A percentile compares a stretch with the other conserved stretches of the same genome.
Evolutionary conservation across 1,140 invertebrate genomes (phyloP).

Genomic region (Papilio dardanus): DNA sequence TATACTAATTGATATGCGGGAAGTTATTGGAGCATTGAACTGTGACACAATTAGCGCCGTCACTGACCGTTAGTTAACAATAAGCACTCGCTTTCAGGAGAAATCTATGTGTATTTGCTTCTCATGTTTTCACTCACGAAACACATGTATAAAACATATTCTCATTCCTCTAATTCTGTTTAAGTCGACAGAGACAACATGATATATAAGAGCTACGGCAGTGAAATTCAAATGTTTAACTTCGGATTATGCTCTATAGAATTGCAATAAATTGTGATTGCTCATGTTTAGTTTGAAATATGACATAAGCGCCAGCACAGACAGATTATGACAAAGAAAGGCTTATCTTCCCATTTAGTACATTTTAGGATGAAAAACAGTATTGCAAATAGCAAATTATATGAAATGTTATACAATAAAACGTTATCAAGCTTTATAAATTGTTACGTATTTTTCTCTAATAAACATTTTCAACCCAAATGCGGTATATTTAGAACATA

Average conservation of each 20-base stretch:
- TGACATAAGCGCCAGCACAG: too few relatives aligned
- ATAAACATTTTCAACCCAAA: conserved; percentile 26
- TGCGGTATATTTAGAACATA: conserved; percentile 20
- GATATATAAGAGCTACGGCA: background rate
- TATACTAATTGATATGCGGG: conserved; percentile 51
- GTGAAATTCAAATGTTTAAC: background rate
- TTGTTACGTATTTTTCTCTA: background rate
- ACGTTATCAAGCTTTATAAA: background rate
- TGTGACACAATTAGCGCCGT: conserved; percentile 63
- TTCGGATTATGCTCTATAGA: background rate
- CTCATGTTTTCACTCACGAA: background rate
- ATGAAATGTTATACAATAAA: too few relatives aligned
- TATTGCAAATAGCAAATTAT: too few relatives aligned
- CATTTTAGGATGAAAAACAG: too few relatives aligned
- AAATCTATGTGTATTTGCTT: conserved; percentile 43
- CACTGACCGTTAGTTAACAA: conserved; percentile 47
- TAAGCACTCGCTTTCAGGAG: conserved; percentile 44
- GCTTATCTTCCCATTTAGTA: too few relatives aligned
- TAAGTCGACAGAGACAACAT: background rate
- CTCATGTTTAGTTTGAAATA: too few relatives aligned
- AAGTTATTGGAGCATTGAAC: conserved; percentile 72
- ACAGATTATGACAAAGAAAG: too few relatives aligned
- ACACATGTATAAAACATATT: background rate
- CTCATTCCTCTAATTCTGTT: background rate
- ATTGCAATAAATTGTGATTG: background rate